Conservation (phyloP, 2,888 invertebrate genomes). For the Kryphioiulus occultus region DNA sequence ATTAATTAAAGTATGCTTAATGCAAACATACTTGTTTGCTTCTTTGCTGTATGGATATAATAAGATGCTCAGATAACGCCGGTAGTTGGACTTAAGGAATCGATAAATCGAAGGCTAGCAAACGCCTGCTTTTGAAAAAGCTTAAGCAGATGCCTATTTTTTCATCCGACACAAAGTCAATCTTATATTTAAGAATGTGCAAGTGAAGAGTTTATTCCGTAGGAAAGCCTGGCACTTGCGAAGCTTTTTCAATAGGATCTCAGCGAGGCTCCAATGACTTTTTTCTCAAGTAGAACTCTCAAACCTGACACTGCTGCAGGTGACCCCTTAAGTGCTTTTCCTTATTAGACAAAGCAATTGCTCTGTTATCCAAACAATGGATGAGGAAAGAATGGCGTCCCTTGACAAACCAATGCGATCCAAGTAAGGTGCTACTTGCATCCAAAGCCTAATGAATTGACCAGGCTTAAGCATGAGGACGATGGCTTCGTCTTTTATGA, state of each 20-base stretch:
- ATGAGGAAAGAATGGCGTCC: not conserved
- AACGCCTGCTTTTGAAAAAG: not conserved
- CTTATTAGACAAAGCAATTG: slow-evolving; percentile 31
- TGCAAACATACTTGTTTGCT: not conserved
- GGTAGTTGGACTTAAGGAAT: not conserved
- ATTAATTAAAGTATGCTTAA: slow-evolving; percentile 4
- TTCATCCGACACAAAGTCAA: not conserved
- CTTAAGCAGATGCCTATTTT: not conserved
- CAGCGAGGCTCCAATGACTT: not conserved
- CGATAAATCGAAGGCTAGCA: not conserved
- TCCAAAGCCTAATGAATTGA: not conserved
- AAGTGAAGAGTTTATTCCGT: not conserved
- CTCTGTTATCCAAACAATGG: not conserved
- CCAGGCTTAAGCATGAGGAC: not conserved
- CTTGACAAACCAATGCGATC: not conserved
- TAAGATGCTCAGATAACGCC: slow-evolving; percentile 1
- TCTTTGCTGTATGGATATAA: not conserved
- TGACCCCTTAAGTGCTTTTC: slow-evolving; percentile 17
- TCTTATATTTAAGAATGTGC: not conserved
- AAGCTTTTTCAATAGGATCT: not conserved
- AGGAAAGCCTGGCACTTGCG: not conserved
- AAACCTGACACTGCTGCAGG: not conserved
- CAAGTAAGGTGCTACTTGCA: not conserved
- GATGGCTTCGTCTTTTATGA: not conserved
- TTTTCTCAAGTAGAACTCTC: not conserved